A percentile compares a stretch with the other conserved stretches of the same genome.
These are phyloP conservation scores for Nothoprocta perdicaria DNA, from an alignment of 2,113 vertebrate genomes.

Conservation along the genomic window DNA sequence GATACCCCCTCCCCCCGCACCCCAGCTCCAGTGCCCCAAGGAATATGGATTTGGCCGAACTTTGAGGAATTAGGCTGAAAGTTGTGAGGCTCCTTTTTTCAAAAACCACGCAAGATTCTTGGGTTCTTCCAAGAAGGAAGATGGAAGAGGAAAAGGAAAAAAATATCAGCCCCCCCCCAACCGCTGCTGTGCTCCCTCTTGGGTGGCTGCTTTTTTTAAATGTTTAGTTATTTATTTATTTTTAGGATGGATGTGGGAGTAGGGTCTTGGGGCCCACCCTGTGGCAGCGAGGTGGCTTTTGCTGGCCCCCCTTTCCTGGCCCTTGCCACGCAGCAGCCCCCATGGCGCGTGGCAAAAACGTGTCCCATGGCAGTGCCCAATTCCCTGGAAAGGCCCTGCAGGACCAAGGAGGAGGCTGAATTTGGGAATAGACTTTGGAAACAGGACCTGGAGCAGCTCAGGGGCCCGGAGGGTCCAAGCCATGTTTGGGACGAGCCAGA, in stretches of 20 bases:
- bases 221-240: not conserved
- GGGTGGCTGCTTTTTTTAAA: not conserved
- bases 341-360: not conserved
- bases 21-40: not conserved
- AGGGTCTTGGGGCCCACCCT: not conserved
- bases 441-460: no score
- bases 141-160: not conserved
- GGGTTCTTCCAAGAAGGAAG: not conserved
- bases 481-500: no score
- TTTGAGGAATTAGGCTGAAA: not conserved
- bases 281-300: not conserved
- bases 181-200: not conserved
- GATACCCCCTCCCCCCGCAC: not conserved
- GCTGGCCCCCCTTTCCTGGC: no score
- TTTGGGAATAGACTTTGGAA: no score
- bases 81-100: not conserved
- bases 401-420: no score
- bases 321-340: not conserved
- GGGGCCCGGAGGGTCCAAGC: no score
- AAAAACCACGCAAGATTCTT: fast-evolving
- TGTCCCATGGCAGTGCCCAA: not conserved
- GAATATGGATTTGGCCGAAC: not conserved
- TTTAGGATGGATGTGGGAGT: not conserved
- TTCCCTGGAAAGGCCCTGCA: not conserved
- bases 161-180: no score